Evolutionary conservation across 1,140 invertebrate species (phyloP).

Genomic region (Macrobrachium rosenbergii): DNA sequence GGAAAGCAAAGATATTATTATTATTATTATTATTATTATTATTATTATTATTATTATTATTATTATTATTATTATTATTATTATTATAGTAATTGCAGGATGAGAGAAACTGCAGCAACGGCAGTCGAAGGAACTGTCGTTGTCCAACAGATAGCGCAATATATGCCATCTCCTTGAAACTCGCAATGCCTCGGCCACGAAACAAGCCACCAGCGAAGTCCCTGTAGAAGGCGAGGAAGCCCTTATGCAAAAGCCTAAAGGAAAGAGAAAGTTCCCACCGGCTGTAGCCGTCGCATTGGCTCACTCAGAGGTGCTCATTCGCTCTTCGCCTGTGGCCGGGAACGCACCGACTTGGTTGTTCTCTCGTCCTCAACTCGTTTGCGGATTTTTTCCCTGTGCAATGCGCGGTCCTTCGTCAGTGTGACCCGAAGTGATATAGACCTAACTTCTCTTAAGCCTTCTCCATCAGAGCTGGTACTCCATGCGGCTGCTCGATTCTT

Average conservation of each 20-base stretch:
- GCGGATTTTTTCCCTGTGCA: not conserved
- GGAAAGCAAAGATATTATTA: too few relatives aligned
- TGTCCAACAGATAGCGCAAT: too few relatives aligned
- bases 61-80: too few relatives aligned
- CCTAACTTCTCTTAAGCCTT: too few relatives aligned
- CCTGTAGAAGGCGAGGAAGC: not conserved
- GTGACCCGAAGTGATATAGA: too few relatives aligned
- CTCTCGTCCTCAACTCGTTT: not conserved
- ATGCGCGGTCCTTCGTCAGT: not conserved
- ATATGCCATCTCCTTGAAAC: not conserved
- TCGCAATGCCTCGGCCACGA: slow-evolving; percentile 11
- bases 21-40: too few relatives aligned
- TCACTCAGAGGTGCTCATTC: not conserved
- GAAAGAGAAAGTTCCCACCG: slow-evolving; percentile 47
- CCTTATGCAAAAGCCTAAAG: not conserved
- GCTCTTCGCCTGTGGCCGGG: not conserved
- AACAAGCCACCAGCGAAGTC: not conserved
- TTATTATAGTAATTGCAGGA: too few relatives aligned
- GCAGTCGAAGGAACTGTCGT: too few relatives aligned
- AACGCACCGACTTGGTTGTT: not conserved
- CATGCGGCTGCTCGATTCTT: not conserved
- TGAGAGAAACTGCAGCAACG: too few relatives aligned
- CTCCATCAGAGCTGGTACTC: too few relatives aligned
- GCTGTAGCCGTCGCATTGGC: too few relatives aligned
- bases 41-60: too few relatives aligned